A percentile compares a stretch with the other conserved stretches of the same genome.
These are phyloP conservation scores for Chelmon rostratus DNA, from an alignment of 2,797 vertebrate genomes.

Conservation along the genomic window DNA sequence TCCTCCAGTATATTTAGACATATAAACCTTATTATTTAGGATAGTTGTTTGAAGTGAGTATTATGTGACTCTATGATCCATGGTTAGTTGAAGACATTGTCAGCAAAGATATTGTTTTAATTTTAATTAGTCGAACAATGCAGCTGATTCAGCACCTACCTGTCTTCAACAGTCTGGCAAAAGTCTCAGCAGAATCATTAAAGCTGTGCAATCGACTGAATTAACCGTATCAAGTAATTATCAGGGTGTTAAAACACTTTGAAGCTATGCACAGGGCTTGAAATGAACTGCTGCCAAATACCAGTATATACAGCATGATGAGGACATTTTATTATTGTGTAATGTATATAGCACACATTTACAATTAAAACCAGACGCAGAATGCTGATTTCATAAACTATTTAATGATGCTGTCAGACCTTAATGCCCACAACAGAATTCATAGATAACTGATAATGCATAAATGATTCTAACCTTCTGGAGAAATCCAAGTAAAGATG, in stretches of 20 bases:
- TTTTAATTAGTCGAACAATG: not conserved
- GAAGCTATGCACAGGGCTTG: not conserved
- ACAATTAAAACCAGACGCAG: constrained; percentile 2
- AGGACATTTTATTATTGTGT: constrained; percentile 14
- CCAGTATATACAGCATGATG: not conserved
- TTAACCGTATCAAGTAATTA: not conserved
- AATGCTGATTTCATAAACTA: not conserved
- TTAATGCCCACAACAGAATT: not conserved
- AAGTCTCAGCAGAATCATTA: not conserved
- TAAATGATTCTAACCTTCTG: not conserved
- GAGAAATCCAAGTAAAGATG: not conserved
- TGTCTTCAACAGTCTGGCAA: not conserved
- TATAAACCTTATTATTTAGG: not conserved
- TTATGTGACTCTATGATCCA: not conserved
- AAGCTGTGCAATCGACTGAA: not conserved
- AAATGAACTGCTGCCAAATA: not conserved
- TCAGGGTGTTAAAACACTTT: not conserved
- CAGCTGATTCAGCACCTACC: not conserved
- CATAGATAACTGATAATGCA: not conserved
- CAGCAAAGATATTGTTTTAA: not conserved
- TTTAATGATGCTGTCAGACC: not conserved
- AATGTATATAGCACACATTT: not conserved
- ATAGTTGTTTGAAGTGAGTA: not conserved
- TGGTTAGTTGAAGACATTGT: not conserved
- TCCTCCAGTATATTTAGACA: not conserved